Conservation (phyloP, 2,113 vertebrate genomes). For the Cephalophus harveyi region DNA sequence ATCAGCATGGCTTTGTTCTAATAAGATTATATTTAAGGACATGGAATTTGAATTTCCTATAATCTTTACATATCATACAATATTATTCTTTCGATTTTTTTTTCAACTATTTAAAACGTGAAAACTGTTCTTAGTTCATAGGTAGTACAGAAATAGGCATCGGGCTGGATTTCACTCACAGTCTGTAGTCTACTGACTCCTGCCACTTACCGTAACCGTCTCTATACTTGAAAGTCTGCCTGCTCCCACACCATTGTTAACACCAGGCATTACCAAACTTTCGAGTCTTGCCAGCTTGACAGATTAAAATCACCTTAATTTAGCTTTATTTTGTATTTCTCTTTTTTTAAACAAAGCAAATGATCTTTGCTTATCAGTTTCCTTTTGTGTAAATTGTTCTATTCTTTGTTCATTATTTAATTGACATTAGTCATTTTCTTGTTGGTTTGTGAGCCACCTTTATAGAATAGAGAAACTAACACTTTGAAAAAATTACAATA, state of each 20-base stretch:
- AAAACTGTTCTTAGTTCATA: neutral
- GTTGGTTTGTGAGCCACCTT: neutral
- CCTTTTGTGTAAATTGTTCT: neutral
- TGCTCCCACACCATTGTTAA: neutral
- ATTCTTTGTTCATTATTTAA: neutral
- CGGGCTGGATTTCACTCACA: neutral
- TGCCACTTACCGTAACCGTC: neutral
- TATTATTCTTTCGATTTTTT: neutral
- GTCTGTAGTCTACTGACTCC: neutral
- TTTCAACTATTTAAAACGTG: neutral
- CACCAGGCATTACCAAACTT: neutral
- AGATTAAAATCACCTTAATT: neutral
- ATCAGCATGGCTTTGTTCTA: neutral
- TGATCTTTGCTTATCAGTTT: neutral
- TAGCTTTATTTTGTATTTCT: neutral
- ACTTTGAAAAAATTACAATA: neutral
- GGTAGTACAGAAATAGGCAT: neutral
- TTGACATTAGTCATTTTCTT: neutral
- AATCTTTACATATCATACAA: neutral
- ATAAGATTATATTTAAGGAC: neutral
- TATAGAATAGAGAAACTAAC: neutral
- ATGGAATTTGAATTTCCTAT: neutral
- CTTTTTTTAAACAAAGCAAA: neutral
- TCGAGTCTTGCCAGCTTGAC: neutral
- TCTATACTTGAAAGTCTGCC: neutral